Conservation (phyloP, 2,113 vertebrate genomes). For the Macrotis lagotis region DNA sequence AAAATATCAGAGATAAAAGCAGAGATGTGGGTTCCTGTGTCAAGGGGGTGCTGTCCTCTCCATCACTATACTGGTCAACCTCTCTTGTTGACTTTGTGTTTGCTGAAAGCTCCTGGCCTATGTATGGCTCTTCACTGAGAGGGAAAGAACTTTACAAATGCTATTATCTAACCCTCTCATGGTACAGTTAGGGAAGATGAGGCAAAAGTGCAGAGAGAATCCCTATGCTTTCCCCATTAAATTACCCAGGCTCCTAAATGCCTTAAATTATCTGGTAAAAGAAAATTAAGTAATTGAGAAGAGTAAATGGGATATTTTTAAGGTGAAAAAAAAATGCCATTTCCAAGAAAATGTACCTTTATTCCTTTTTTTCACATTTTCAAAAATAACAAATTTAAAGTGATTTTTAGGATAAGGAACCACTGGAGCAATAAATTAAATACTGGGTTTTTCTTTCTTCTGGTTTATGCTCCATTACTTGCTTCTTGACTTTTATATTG, state of each 20-base stretch:
- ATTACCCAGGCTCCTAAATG: neutral
- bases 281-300: too few relatives aligned
- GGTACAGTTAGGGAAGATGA: neutral
- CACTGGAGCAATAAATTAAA: neutral
- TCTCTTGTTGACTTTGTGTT: neutral
- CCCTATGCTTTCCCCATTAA: too few relatives aligned
- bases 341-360: neutral
- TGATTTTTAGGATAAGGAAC: conserved; percentile 31
- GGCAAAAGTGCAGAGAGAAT: neutral
- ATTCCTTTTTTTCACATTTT: neutral
- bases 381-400: conserved; percentile 44
- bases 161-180: neutral
- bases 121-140: neutral
- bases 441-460: neutral
- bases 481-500: neutral
- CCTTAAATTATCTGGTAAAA: too few relatives aligned
- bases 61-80: neutral
- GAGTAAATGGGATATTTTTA: too few relatives aligned
- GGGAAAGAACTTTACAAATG: neutral
- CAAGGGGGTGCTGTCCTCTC: too few relatives aligned
- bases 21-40: neutral
- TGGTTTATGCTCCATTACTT: neutral
- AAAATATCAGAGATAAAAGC: neutral
- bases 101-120: too few relatives aligned
- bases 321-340: neutral